Evolutionary conservation across 2,113 vertebrate genomes (phyloP), one percentile per base, ranked within the genome.

Genomic region (Vireo altiloquus): DNA sequence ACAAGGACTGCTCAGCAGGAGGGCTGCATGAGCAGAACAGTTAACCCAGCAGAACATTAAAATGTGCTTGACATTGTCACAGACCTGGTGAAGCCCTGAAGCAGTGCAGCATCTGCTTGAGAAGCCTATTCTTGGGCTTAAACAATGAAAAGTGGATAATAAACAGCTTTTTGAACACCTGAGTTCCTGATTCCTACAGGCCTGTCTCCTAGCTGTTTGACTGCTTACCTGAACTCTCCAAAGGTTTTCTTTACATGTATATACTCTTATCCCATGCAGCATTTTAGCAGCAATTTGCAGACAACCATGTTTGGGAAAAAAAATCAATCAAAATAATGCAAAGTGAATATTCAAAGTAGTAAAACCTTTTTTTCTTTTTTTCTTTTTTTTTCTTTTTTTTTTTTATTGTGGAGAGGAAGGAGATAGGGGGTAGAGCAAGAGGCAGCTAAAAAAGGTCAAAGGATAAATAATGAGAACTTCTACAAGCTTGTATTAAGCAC

Each of bases 391-490:
- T n/a, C n/a, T n/a, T n/a, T n/a, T n/a, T n/a, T n/a, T n/a, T n/a
- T n/a, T n/a, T n/a, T n/a, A n/a, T n/a, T n/a, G n/a, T n/a, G n/a
- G n/a, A n/a, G n/a, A n/a, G n/a, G n/a, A n/a, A n/a, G n/a, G 0
- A 15, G 3, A 7, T 0, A 1, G 4, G 1, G 1, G 0, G 3
- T 28, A 50, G 19, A 49, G 30, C 9, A 83, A 69, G 21, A 61
- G 76, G 14, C 3, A 11, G 13, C 11, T 7, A 35, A n/a, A 63
- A 71, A 69, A 44, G 2, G 2, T 9, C 1, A 4, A 81, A 65
- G 30, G 23, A 40, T 9, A 74, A 59, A 70, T n/a, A 40, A 23
- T 13, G 28, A 40, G 6, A 83, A 70, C 4, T 77, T 65, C 28
- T 59, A 61, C 4, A 66, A 23, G 5, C 6, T 63, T 75, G 8